Evolutionary conservation across 2,113 vertebrate genomes (phyloP).

Genomic region (Phainopepla nitens): DNA sequence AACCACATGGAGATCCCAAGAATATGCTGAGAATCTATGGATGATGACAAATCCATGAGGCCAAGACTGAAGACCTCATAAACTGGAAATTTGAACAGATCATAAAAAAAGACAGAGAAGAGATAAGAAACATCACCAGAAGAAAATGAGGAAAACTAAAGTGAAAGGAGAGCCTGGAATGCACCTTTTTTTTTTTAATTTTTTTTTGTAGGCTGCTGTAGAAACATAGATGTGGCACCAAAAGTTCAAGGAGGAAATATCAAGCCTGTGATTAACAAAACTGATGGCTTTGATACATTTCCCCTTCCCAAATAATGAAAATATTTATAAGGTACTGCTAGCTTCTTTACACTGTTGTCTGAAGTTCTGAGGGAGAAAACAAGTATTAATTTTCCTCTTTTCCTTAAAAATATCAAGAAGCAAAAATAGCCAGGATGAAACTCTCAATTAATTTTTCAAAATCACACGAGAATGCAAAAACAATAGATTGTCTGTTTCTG

Average conservation of each 20-base stretch:
- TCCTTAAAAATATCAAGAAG: neutral
- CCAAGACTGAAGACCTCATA: neutral
- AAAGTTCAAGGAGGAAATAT: neutral
- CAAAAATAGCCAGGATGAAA: neutral
- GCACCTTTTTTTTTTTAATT: neutral
- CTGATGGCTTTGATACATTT: neutral
- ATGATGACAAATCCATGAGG: rapidly evolving
- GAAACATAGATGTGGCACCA: neutral
- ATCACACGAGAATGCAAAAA: neutral
- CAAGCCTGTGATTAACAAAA: neutral
- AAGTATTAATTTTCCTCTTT: neutral
- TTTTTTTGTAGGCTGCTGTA: neutral
- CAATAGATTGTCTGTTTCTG: neutral
- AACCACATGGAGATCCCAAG: neutral
- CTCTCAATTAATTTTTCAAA: neutral
- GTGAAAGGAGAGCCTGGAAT: neutral
- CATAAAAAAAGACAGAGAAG: neutral
- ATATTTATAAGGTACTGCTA: neutral
- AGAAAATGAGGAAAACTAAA: neutral
- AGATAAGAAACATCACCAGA: neutral
- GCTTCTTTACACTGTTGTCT: neutral
- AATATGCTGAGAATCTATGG: neutral
- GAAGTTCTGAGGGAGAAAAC: neutral
- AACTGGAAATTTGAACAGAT: neutral
- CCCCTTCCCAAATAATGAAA: neutral